Evolutionary conservation across 2,888 invertebrate species (phyloP).

Genomic region (Platycnemis pennipes): DNA sequence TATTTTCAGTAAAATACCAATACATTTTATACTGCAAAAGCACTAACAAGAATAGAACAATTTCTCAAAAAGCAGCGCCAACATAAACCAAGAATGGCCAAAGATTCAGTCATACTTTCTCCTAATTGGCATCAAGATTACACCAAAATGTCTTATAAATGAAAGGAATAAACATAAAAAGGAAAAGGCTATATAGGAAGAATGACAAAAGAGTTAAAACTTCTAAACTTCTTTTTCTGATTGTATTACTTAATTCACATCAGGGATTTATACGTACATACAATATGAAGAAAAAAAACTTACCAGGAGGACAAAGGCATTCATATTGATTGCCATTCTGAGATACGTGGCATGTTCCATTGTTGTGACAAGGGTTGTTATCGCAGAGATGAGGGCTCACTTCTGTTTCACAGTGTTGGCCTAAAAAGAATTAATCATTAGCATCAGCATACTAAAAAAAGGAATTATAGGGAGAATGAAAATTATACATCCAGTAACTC

Average conservation of each 20-base stretch:
- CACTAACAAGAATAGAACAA: too few species aligned
- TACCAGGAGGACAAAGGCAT: conserved; percentile 83
- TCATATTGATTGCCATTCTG: conserved; percentile 81
- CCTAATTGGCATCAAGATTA: too few species aligned
- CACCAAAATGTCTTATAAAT: too few species aligned
- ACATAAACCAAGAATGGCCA: too few species aligned
- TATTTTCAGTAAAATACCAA: too few species aligned
- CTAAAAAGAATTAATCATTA: conserved; percentile 76
- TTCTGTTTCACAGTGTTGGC: conserved; percentile 87
- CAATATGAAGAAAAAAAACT: conserved; percentile 70
- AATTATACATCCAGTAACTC: too few species aligned
- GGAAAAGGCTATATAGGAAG: not conserved
- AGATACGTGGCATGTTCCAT: conserved; percentile 86
- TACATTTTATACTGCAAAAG: too few species aligned
- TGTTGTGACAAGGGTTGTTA: conserved; percentile 89
- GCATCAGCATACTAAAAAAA: conserved; percentile 3
- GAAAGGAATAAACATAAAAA: too few species aligned
- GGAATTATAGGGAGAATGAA: too few species aligned
- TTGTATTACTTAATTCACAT: not conserved
- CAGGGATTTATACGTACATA: not conserved
- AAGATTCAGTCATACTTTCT: too few species aligned
- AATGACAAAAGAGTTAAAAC: not conserved
- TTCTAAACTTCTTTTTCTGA: not conserved
- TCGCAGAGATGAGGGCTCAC: conserved; percentile 86
- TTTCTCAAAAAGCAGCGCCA: too few species aligned